These are phyloP conservation scores for Trichoplusia ni DNA, from an alignment of 1,140 invertebrate species.

Conservation along the genomic window DNA sequence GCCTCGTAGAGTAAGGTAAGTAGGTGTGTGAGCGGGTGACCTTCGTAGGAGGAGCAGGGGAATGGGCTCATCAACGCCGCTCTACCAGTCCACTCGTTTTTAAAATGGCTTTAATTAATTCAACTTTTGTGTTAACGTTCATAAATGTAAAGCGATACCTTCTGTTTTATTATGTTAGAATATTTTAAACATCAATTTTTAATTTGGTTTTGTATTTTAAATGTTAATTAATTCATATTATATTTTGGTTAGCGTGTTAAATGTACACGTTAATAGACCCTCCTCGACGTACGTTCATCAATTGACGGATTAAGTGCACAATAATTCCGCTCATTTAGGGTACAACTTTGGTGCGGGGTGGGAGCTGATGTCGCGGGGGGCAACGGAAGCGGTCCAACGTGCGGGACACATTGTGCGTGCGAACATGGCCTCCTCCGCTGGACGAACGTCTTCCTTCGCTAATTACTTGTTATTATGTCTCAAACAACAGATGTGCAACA, in stretches of 20 bases:
- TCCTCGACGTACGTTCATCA: constrained; percentile 22
- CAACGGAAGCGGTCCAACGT: constrained; percentile 58
- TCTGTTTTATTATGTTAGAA: constrained; percentile 13
- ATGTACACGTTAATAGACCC: constrained; percentile 3
- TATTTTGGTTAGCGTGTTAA: not conserved
- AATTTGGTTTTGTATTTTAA: not conserved
- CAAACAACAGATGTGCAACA: constrained; percentile 76
- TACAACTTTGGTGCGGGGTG: constrained; percentile 13
- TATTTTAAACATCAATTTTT: constrained; percentile 17
- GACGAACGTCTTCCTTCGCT: constrained; percentile 55
- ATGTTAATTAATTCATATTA: constrained; percentile 25
- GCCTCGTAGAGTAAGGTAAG: constrained; percentile 18
- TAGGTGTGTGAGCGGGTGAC: constrained; percentile 62
- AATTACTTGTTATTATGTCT: constrained; percentile 77
- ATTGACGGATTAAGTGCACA: constrained; percentile 34
- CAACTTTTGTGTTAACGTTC: constrained; percentile 36
- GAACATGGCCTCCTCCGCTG: constrained; percentile 52
- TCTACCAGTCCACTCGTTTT: constrained; percentile 23
- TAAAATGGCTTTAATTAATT: constrained; percentile 56
- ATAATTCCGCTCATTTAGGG: constrained; percentile 28
- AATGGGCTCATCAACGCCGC: constrained; percentile 60
- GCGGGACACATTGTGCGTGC: constrained; percentile 75
- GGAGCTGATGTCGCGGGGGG: constrained; percentile 22
- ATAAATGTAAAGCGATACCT: constrained; percentile 17
- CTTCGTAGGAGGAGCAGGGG: constrained; percentile 59